Conservation (phyloP, 2,797 vertebrate genomes). For the Muscicapa comitata region DNA sequence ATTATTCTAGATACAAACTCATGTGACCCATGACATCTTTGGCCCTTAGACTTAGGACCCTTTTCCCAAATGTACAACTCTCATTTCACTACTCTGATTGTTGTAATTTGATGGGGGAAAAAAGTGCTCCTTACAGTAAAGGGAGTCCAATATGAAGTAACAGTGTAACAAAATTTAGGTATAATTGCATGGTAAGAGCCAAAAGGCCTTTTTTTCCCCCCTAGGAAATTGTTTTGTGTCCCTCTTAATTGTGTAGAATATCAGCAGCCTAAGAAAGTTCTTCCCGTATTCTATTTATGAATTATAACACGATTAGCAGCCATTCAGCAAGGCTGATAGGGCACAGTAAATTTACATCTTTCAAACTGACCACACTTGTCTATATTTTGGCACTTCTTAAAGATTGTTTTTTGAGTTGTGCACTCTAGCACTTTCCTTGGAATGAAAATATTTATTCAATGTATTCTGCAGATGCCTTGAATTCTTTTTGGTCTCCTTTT, state of each 20-base stretch:
- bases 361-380: background rate
- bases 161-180: background rate
- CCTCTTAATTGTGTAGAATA: background rate
- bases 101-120: background rate
- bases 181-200: background rate
- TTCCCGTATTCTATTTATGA: background rate
- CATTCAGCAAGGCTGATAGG: background rate
- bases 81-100: background rate
- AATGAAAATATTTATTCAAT: conserved; percentile 42
- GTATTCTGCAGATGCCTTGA: background rate
- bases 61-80: background rate
- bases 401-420: background rate
- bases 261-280: background rate
- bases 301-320: background rate
- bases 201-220: background rate
- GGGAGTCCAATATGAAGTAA: background rate
- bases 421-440: background rate
- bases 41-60: background rate
- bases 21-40: background rate
- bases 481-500: background rate
- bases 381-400: background rate
- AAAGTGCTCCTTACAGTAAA: background rate
- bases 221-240: background rate
- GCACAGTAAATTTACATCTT: background rate
- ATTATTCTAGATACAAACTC: background rate